Conservation (phyloP, 1,140 invertebrate genomes). For the Lepidurus couesii region DNA sequence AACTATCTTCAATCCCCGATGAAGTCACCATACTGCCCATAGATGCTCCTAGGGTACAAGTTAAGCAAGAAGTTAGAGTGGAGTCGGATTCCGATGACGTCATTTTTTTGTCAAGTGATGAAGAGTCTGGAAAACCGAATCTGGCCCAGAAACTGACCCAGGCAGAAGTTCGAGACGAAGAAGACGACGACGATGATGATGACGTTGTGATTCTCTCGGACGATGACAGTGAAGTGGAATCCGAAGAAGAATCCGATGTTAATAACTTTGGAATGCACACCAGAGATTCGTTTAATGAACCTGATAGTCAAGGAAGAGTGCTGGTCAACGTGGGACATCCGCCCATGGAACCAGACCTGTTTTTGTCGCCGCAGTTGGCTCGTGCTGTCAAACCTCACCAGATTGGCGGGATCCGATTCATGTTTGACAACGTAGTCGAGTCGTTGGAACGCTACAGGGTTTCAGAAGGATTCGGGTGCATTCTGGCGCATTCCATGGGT, state of each 20-base stretch:
- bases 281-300: constrained; percentile 85
- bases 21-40: constrained; percentile 26
- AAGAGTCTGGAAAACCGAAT: constrained; percentile 36
- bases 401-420: constrained; percentile 90
- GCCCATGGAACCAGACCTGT: constrained; percentile 85
- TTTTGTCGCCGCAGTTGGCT: constrained; percentile 85
- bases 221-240: constrained; percentile 53
- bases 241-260: constrained; percentile 53
- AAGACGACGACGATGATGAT: constrained; percentile 60
- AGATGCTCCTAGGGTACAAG: background rate
- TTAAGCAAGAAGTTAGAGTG: constrained; percentile 22
- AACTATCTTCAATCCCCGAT: background rate
- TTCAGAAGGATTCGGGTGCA: constrained; percentile 93
- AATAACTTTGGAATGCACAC: constrained; percentile 69
- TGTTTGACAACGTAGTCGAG: constrained; percentile 95
- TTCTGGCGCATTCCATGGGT: constrained; percentile 98
- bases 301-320: constrained; percentile 85
- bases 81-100: constrained; percentile 36
- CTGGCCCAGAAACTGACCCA: background rate
- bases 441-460: constrained; percentile 78
- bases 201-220: constrained; percentile 65
- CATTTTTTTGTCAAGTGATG: constrained; percentile 38
- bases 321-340: constrained; percentile 95
- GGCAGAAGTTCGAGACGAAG: constrained; percentile 48
- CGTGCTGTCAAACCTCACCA: constrained; percentile 93